Base-by-base conservation (phyloP, 2,797 vertebrate genomes). In the Rhinatrema bivittatum region DNA sequence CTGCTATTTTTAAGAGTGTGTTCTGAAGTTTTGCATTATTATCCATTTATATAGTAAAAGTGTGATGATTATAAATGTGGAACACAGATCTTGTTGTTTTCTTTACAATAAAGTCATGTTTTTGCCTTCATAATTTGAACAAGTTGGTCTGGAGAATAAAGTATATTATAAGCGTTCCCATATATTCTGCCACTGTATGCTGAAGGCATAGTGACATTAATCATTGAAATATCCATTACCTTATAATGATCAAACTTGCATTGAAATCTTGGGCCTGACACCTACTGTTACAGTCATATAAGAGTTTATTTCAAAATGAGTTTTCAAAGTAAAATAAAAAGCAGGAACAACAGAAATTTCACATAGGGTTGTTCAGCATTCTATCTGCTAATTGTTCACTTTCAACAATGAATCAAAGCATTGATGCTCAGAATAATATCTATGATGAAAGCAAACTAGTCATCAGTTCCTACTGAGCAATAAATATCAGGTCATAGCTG, bases 201-300 rank as follows among this genome's bases (percentile, higher is more conserved):
- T 49, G 38, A 62, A 38, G 48, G 62, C 50, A 34, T 26, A 44
- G 49, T 45, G 42, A 54, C 58, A 66, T 65, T 65, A 57, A 36
- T 52, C 55, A 46, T 57, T 60, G 26, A 45, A 45, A 39, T 57
- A 46, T 54, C 39, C 46, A 54, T 60, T 59, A 50, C 29, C 39
- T 56, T 43, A 39, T 27, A 61, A 32, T 45, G 18, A 16, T 46
- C 56, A 65, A 62, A 39, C 43, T 27, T 62, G n/a, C n/a, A n/a
- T n/a, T n/a, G n/a, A n/a, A n/a, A n/a, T n/a, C n/a, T n/a, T n/a
- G n/a, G n/a, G n/a, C n/a, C n/a, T n/a, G n/a, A n/a, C n/a, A n/a
- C n/a, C n/a, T n/a, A n/a, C n/a, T n/a, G n/a, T n/a, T n/a, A n/a
- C n/a, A n/a, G n/a, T n/a, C n/a, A n/a, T n/a, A n/a, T n/a, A n/a